Percentiles rank a stretch among this genome's conserved stretches.
phyloP scores from a whole-genome alignment of 2,888 invertebrate genomes.

The Leptinotarsa tumamoca region DNA sequence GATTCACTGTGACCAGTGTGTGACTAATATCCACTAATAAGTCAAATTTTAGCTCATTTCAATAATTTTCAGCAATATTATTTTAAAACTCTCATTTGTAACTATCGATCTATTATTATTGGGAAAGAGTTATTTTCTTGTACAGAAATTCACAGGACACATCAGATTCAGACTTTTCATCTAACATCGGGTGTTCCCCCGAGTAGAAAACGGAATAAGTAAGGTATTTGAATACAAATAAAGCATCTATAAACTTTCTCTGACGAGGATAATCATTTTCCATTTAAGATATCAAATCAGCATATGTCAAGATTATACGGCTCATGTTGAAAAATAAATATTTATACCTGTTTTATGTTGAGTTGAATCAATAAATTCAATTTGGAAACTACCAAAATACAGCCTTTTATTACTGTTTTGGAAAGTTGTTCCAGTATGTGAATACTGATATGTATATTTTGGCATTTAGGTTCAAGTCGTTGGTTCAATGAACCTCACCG shows the following conservation, averaged over 20 bases:
- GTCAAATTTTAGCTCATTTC: too few species aligned
- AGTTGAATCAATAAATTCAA: constrained; percentile 33
- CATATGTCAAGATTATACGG: not conserved
- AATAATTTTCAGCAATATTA: too few species aligned
- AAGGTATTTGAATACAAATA: too few species aligned
- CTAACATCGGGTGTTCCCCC: too few species aligned
- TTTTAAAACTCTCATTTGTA: too few species aligned
- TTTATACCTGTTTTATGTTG: constrained; percentile 33
- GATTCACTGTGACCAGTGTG: too few species aligned
- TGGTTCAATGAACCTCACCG: constrained; percentile 44
- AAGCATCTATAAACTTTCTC: not conserved
- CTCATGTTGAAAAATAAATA: constrained; percentile 19
- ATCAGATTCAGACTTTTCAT: too few species aligned
- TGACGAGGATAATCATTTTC: not conserved
- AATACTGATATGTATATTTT: constrained; percentile 45
- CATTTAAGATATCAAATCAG: not conserved
- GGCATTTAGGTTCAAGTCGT: constrained; percentile 45
- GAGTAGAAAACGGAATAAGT: too few species aligned
- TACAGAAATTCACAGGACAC: too few species aligned
- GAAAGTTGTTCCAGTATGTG: constrained; percentile 46
- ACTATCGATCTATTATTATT: too few species aligned
- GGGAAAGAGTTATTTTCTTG: too few species aligned
- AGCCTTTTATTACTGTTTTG: constrained; percentile 45
- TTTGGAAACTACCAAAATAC: constrained; percentile 45
- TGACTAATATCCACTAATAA: too few species aligned